Conservation (phyloP, 2,888 invertebrate species). For the Nezara viridula region DNA sequence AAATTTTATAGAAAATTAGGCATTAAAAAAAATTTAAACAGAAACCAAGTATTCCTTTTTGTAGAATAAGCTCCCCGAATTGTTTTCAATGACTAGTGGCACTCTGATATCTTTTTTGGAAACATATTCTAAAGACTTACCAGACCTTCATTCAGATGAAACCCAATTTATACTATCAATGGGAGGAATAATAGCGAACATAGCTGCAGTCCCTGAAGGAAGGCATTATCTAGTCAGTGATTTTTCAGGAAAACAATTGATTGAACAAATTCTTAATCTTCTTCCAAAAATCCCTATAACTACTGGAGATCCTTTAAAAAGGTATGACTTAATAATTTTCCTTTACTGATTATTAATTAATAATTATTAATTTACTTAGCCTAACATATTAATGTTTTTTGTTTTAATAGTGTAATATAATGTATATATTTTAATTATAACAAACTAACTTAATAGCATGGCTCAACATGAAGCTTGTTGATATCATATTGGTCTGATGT, state of each 20-base stretch:
- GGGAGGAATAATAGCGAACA: conserved; percentile 69
- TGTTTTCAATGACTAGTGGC: conserved; percentile 68
- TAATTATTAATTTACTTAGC: neutral
- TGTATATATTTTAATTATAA: neutral
- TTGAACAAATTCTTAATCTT: conserved; percentile 67
- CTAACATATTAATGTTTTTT: neutral
- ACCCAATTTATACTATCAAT: conserved; percentile 69
- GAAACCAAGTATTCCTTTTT: conserved; percentile 55
- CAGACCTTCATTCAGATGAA: conserved; percentile 68
- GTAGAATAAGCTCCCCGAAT: conserved; percentile 68
- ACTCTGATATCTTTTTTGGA: conserved; percentile 69
- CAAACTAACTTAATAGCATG: neutral
- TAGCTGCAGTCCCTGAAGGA: conserved; percentile 69
- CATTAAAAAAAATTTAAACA: neutral
- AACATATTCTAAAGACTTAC: conserved; percentile 67
- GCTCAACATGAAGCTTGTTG: no score
- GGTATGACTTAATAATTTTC: neutral
- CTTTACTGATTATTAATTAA: no score
- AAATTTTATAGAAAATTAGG: neutral
- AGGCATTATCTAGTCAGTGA: conserved; percentile 68
- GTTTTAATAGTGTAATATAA: neutral
- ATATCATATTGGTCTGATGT: no score
- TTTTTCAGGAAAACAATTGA: conserved; percentile 67
- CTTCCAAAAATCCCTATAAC: conserved; percentile 67
- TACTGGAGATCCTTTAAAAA: conserved; percentile 67